Evolutionary conservation across 1,140 invertebrate genomes (phyloP).

Genomic region (Rhagoletis zephyria): DNA sequence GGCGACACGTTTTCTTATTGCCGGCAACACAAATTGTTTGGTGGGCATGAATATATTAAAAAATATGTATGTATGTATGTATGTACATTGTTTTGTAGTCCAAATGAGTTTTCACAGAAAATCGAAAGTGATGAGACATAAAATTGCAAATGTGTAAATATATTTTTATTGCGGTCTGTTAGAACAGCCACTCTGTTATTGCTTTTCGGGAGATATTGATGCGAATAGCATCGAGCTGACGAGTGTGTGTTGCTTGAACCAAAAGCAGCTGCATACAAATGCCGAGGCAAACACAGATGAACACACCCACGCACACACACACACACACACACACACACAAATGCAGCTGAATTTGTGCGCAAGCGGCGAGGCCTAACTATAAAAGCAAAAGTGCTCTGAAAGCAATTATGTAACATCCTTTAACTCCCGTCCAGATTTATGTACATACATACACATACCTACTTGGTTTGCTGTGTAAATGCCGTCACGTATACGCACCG

Average conservation of each 20-base stretch:
- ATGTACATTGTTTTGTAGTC: too few species aligned
- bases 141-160: too few species aligned
- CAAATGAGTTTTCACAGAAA: too few species aligned
- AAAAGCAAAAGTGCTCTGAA: background rate
- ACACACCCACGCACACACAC: background rate
- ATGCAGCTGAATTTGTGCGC: background rate
- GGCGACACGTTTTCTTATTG: too few species aligned
- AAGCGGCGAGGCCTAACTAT: background rate
- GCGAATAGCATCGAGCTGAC: background rate
- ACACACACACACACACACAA: background rate
- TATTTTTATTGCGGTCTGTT: background rate
- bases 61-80: too few species aligned
- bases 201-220: background rate
- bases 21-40: too few species aligned
- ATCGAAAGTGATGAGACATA: too few species aligned
- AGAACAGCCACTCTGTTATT: background rate
- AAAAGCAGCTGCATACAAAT: background rate
- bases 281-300: background rate
- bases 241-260: too few species aligned
- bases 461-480: background rate
- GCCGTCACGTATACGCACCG: slow-evolving; percentile 21
- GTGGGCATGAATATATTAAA: too few species aligned
- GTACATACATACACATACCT: background rate
- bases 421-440: background rate
- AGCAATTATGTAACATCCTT: slow-evolving; percentile 32